Base-by-base conservation (phyloP, 2,113 vertebrate genomes). In the Panthera uncia region DNA sequence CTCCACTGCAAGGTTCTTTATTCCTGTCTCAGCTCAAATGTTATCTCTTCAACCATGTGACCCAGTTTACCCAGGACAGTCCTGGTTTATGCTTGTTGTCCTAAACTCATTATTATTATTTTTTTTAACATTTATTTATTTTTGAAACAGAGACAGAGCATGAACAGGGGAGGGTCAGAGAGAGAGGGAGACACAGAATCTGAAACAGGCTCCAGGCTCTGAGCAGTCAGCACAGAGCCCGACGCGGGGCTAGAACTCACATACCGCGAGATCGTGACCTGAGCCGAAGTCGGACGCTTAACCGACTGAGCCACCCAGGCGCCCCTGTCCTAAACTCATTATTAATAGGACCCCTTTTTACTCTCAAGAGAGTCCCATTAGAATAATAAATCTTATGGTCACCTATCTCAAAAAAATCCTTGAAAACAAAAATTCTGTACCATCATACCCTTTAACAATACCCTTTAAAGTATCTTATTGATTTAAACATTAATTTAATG, bases 401-500 rank as follows among this genome's bases (percentile, higher is more conserved):
- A 91, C 36, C 33, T 89, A 76, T 21, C n/a, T 94, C 91, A 80
- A 94, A 84, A 63, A 71, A 93, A 95, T 4, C 38, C 18, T n/a
- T 66, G 18, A 66, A 13, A 31, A 57, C 82, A 78, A 93, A 73
- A 65, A 81, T 85, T n/a, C 61, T 65, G 36, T 82, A 29, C 33
- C 95, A 52, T 85, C 27, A 63, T 13, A 81, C 38, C 74, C 41
- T 76, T 61, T 81, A 92, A 92, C 52, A 79, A 36, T 27, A 45
- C 45, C 45, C 50, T 92, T 89, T 73, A 61, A 97, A 86, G 45
- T 65, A 91, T 81, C 21, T 89, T 88, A 82, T 31, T 94, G 52
- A 94, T 41, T 95, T 68, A 93, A 87, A 91, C 84, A 33, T 55
- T 66, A 82, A 86, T 21, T 85, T 90, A 90, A 84, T 50, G 48